Evolutionary conservation across 1,140 invertebrate genomes (phyloP), one percentile per base, ranked within the genome.

Genomic region (Heliothis virescens): DNA sequence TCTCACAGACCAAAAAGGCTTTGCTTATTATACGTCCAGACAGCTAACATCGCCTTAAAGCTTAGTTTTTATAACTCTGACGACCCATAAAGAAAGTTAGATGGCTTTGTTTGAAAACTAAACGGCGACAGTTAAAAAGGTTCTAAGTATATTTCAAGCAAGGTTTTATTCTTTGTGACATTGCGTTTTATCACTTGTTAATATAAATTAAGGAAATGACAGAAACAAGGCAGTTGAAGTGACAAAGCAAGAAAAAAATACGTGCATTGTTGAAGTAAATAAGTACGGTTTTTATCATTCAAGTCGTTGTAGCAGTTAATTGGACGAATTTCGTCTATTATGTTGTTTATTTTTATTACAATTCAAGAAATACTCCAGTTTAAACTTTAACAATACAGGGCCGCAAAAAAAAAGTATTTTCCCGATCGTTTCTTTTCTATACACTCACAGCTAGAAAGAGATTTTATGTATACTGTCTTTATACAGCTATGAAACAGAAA

Each of bases 221-320:
- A 41, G 73, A 73, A 59, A 73, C 29, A 21, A 16, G n/a, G 16
- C 71, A 41, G 16, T 47, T 13, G 53, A 18, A 18, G 21, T 75
- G 57, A 75, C 73, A 75, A 75, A 62, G 41, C 18, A 75, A 41
- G 73, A 50, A 75, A 60, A 41, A 75, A 75, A 41, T 52, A 75
- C 59, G 57, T 75, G 18, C 47, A 29, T 57, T 75, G 41, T 62
- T 62, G 13, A 52, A 26, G 47, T 50, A 26, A 62, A 26, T 75
- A 62, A 11, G 7, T 11, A 41, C 34, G 34, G 34, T 62, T 75
- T 75, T 75, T 75, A 75, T 75, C 21, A 52, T 0, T n/a, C 1
- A 21, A 48, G 62, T 65, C 41, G 34, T 52, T 75, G 41, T 29
- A 62, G 48, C 47, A 26, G 47, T 18, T 48, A 48, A 67, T 65